Evolutionary conservation across 2,113 vertebrate genomes (phyloP).

Genomic region (Hydropotes inermis): DNA sequence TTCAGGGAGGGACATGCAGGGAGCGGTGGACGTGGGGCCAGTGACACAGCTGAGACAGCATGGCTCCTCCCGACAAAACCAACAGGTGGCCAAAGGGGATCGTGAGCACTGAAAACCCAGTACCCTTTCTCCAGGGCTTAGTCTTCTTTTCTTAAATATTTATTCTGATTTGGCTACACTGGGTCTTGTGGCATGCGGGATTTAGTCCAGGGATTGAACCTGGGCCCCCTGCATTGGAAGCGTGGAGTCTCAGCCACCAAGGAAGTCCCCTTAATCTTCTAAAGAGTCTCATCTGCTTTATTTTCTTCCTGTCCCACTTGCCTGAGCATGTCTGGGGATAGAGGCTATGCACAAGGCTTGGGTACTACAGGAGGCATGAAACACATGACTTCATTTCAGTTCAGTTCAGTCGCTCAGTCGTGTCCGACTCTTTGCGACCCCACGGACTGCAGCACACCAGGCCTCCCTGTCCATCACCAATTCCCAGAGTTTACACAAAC

Average conservation of each 20-base stretch:
- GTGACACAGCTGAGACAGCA: not conserved
- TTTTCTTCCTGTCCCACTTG: not conserved
- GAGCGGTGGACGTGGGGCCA: not conserved
- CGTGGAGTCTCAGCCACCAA: not conserved
- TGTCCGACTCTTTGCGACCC: not conserved
- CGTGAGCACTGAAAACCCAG: not conserved
- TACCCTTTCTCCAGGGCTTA: not conserved
- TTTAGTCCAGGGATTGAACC: not conserved
- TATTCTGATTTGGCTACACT: not conserved
- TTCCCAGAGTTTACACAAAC: fast-evolving
- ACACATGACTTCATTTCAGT: not conserved
- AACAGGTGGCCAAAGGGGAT: not conserved
- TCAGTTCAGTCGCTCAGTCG: not conserved
- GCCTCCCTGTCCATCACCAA: not conserved
- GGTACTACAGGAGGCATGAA: not conserved
- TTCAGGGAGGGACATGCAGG: fast-evolving
- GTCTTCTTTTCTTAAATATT: not conserved
- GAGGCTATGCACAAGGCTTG: no score
- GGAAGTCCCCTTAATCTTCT: not conserved
- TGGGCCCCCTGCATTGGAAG: not conserved
- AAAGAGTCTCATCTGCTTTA: not conserved
- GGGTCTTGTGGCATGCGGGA: not conserved
- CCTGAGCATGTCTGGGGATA: not conserved
- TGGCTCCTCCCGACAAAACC: not conserved
- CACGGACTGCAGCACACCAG: not conserved